A percentile compares a stretch with the other conserved stretches of the same genome.
These are phyloP conservation scores for Microplitis manilae DNA, from an alignment of 2,888 invertebrate species.

Conservation along the genomic window DNA sequence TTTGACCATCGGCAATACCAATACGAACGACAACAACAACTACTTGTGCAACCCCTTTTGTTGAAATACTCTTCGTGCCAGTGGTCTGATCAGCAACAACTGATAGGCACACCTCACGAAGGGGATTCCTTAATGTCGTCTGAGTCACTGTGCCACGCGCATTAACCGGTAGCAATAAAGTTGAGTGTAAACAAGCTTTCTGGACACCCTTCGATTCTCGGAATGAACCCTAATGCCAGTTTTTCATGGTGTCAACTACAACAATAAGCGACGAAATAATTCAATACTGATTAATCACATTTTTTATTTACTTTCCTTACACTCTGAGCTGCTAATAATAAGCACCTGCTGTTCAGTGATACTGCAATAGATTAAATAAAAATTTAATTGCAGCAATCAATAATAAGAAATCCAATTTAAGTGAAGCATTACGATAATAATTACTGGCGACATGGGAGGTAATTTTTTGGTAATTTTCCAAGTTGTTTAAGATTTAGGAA, in stretches of 20 bases:
- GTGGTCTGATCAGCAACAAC: constrained; percentile 59
- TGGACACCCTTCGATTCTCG: constrained; percentile 46
- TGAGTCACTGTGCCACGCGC: constrained; percentile 61
- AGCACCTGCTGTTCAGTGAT: not conserved
- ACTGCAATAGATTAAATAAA: too few relatives aligned
- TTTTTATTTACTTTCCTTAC: not conserved
- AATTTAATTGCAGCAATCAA: not conserved
- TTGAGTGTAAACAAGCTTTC: constrained; percentile 61
- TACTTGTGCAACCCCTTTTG: constrained; percentile 10
- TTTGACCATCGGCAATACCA: constrained; percentile 5
- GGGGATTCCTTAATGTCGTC: constrained; percentile 55
- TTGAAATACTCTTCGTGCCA: constrained; percentile 23
- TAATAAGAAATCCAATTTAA: not conserved
- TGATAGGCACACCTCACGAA: constrained; percentile 65
- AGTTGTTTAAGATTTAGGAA: not conserved
- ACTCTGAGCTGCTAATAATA: not conserved
- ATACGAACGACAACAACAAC: constrained; percentile 7
- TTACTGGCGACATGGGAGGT: not conserved
- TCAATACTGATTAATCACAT: not conserved
- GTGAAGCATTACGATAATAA: not conserved
- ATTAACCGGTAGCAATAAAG: constrained; percentile 65
- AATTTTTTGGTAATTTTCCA: not conserved
- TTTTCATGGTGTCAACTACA: constrained; percentile 46
- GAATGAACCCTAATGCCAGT: constrained; percentile 30
- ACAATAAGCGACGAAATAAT: not conserved